A percentile compares a stretch with the other conserved stretches of the same genome.
phyloP scores from a whole-genome alignment of 2,888 invertebrate genomes.

The Drosophila bunnanda region DNA sequence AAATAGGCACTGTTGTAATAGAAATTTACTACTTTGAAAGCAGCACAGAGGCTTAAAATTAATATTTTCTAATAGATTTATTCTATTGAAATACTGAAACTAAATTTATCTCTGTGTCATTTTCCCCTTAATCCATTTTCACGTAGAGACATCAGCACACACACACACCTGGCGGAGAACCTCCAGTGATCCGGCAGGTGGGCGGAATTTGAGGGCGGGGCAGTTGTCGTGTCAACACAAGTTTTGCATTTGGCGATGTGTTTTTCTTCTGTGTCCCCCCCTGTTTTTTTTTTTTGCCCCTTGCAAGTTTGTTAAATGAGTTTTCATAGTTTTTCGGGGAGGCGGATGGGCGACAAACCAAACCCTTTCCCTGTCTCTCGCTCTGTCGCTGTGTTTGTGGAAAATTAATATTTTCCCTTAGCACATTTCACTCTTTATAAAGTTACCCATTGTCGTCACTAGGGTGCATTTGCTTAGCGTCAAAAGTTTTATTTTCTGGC shows the following conservation, averaged over 20 bases:
- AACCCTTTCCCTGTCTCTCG: conserved; percentile 25
- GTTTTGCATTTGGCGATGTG: conserved; percentile 73
- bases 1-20: not conserved
- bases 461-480: conserved; percentile 56
- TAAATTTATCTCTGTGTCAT: not conserved
- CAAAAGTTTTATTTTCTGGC: conserved; percentile 64
- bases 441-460: conserved; percentile 54
- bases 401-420: conserved; percentile 64
- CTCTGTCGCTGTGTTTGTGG: conserved; percentile 43
- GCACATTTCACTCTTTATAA: conserved; percentile 54
- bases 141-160: conserved; percentile 22
- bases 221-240: conserved; percentile 71
- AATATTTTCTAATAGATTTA: not conserved
- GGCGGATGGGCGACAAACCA: conserved; percentile 1
- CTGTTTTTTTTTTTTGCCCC: conserved; percentile 13
- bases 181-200: conserved; percentile 32
- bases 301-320: conserved; percentile 73
- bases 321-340: conserved; percentile 70
- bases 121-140: conserved; percentile 53
- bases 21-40: not conserved
- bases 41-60: too few species aligned
- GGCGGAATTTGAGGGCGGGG: not conserved
- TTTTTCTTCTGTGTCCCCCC: conserved; percentile 52
- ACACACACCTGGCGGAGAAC: conserved; percentile 13
- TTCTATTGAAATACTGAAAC: not conserved